Evolutionary conservation across 2,113 vertebrate genomes (phyloP), one percentile per base, ranked within the genome.

Genomic region (Rhabdomys dilectus): DNA sequence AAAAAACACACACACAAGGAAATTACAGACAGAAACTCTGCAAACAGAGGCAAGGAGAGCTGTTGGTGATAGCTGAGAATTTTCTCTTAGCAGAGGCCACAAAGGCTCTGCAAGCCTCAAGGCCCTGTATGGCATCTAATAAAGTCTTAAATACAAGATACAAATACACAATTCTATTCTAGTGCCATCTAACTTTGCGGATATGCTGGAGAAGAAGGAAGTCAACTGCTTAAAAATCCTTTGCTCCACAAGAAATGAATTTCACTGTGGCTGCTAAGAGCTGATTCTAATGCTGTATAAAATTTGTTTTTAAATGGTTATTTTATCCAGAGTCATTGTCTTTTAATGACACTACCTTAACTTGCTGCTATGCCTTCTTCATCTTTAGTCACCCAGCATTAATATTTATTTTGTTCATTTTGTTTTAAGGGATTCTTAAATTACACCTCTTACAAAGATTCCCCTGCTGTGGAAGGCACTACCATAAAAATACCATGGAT

Each of bases 391-490:
- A 80, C 91, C 92, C 73, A 78, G 96, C 76, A 97, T 95, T 95
- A 96, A 94, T 97, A 95, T 97, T 97, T 95, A 97, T 94, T 97
- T 96, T 91, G 73, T 53, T 97, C 95, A 97, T 93, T 95, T 97
- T 92, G 77, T 91, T 96, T 97, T 96, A 95, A 95, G 96, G 58
- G 91, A 90, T 93, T 89, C 92, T 97, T 92, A 92, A 97, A 95
- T 97, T 81, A 97, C 95, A 97, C 78, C 87, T 87, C 70, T 94
- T 76, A 87, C 88, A 97, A 94, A 96, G 91, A 92, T 70, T 92
- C 81, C 34, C 19, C 75, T 87, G 60, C 45, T 88, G 80, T 62
- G 93, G 34, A 85, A 91, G 60, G 29, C 17, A 15, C 87, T 48
- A 76, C 53, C 56, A 82, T 60, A 76, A 91, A 96, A 80, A 58